Percentiles rank a stretch among this genome's conserved stretches.
Evolutionary conservation across 2,797 vertebrate genomes (phyloP).

Genomic region (Rhinophrynus dorsalis): DNA sequence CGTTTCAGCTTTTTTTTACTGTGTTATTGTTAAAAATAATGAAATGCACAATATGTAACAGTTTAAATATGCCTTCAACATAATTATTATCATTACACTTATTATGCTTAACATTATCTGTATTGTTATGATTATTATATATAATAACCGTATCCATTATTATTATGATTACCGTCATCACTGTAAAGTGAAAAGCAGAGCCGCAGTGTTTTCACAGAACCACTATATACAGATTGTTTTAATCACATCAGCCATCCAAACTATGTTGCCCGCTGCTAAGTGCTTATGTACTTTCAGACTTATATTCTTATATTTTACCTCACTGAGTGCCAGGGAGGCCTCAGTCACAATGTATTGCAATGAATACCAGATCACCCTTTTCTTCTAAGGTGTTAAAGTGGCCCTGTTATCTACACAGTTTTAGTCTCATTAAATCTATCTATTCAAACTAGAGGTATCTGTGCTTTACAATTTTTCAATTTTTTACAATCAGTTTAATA

Average conservation of each 20-base stretch:
- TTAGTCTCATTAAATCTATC: no score
- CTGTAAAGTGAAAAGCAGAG: not conserved
- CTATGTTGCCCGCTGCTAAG: not conserved
- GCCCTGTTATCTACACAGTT: no score
- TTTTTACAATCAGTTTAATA: no score
- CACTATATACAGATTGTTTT: not conserved
- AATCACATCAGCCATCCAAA: not conserved
- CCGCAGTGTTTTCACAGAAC: not conserved
- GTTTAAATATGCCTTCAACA: conserved; percentile 2
- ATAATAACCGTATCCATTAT: conserved; percentile 18
- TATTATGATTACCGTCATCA: not conserved
- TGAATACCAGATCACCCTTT: no score
- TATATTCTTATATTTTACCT: not conserved
- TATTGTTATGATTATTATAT: conserved; percentile 31
- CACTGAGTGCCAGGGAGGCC: not conserved
- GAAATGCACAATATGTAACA: conserved; percentile 40
- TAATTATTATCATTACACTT: conserved; percentile 36
- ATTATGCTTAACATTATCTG: conserved; percentile 9
- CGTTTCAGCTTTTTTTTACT: not conserved
- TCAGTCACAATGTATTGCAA: no score
- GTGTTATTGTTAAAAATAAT: conserved; percentile 15
- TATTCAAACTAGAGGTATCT: no score
- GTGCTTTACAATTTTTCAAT: no score
- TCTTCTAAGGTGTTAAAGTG: no score
- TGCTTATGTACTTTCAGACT: not conserved